Base-by-base conservation (phyloP, 2,797 vertebrate species). In the Cheirogaleus major region DNA sequence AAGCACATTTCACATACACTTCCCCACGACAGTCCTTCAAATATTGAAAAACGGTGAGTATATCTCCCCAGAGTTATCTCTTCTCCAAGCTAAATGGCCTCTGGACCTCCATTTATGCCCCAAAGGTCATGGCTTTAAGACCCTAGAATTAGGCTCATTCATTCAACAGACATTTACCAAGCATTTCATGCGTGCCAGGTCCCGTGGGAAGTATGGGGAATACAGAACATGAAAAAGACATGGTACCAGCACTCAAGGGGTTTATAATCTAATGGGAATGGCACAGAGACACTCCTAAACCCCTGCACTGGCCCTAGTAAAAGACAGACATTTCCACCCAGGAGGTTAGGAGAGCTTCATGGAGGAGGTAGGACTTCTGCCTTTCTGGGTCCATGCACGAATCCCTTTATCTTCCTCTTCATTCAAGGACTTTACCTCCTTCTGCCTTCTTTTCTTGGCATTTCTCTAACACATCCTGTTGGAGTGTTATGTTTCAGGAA, bases 381-480 rank as follows among this genome's bases (percentile, higher is more conserved):
- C 81, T 87, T 20, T 4, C 9, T 0, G 23, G 23, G 84, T 67
- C 75, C 83, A 55, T 35, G 59, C 82, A 95, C 13, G 67, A 89
- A 76, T 45, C 45, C 76, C 55, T 95, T 89, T 81, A 80, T 85
- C 90, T 76, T 85, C 52, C 55, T 93, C 89, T 96, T 89, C 91
- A 93, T 75, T 93, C 89, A 89, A 96, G 85, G 89, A 95, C 83
- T 95, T 96, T 96, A 97, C 96, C 96, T 97, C 97, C 93, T 98
- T 95, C 96, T 97, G 95, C 55, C 91, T 97, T 95, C 97, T 97
- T 97, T 97, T 97, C 97, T 97, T 97, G 94, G 97, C 97, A 96
- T 97, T 97, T 97, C 94, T 97, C 91, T 97, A 93, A 96, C 96
- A 97, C 96, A 97, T 97, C 94, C 97, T 96, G 91, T 89, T 97